phyloP scores from a whole-genome alignment of 2,797 vertebrate species.

The Telmatherina bonti region DNA sequence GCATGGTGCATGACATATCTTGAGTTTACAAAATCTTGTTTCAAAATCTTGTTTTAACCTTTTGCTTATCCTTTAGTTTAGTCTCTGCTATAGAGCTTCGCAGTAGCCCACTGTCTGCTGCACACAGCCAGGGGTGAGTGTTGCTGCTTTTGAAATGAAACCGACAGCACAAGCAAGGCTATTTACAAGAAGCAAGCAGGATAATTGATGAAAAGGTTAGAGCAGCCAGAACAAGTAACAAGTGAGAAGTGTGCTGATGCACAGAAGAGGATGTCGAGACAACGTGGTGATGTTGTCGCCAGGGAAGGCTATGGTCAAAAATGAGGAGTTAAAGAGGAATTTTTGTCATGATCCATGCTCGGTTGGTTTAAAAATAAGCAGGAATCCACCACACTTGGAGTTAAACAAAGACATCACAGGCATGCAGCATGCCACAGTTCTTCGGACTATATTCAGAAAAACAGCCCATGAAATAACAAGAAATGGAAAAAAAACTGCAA shows the following conservation, averaged over 20 bases:
- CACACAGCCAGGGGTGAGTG: constrained; percentile 45
- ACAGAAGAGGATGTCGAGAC: constrained; percentile 37
- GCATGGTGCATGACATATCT: constrained; percentile 58
- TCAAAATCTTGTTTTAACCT: constrained; percentile 5
- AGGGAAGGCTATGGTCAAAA: constrained; percentile 24
- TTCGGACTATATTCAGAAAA: constrained; percentile 29
- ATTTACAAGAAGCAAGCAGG: constrained; percentile 70
- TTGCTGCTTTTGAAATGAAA: constrained; percentile 73
- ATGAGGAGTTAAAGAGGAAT: constrained; percentile 23
- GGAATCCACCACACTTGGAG: background rate
- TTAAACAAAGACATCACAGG: constrained; percentile 28
- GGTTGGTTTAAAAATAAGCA: constrained; percentile 11
- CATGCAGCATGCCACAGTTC: constrained; percentile 2
- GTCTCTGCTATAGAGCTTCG: constrained; percentile 69
- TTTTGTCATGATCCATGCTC: constrained; percentile 28
- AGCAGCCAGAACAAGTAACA: constrained; percentile 61
- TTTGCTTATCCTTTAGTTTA: constrained; percentile 75
- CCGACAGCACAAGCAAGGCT: constrained; percentile 68
- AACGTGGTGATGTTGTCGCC: constrained; percentile 19
- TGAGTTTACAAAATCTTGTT: constrained; percentile 44
- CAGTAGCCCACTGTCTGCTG: constrained; percentile 39
- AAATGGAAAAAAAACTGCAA: constrained; percentile 21
- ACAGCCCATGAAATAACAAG: constrained; percentile 11
- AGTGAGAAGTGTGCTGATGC: constrained; percentile 46
- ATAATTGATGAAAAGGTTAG: constrained; percentile 80